phyloP scores from a whole-genome alignment of 2,888 invertebrate genomes.

The Oligia fasciuncula region DNA sequence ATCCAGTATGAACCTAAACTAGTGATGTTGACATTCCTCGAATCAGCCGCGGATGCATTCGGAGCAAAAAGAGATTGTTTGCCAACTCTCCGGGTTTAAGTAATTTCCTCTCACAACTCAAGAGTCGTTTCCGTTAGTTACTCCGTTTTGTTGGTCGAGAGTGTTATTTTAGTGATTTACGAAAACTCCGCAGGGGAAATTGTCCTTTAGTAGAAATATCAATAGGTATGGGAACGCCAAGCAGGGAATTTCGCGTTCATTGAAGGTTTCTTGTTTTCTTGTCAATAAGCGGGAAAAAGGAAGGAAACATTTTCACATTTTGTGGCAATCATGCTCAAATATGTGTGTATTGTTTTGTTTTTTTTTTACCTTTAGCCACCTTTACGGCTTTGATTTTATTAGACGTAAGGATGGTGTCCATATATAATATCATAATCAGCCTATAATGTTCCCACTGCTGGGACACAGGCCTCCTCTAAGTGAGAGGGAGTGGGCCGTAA shows the following conservation, averaged over 20 bases:
- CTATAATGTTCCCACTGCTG: too few species aligned
- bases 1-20: slow-evolving; percentile 36
- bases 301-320: slow-evolving; percentile 53
- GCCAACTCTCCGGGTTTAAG: slow-evolving; percentile 75
- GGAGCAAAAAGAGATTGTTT: slow-evolving; percentile 74
- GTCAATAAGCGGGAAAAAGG: slow-evolving; percentile 47
- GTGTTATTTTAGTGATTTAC: slow-evolving; percentile 69
- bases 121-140: slow-evolving; percentile 75
- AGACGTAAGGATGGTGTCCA: not conserved
- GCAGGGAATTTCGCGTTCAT: slow-evolving; percentile 36
- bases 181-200: slow-evolving; percentile 57
- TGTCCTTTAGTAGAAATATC: slow-evolving; percentile 67
- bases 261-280: slow-evolving; percentile 49
- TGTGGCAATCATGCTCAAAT: slow-evolving; percentile 51
- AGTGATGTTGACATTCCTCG: slow-evolving; percentile 67
- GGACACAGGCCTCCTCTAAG: too few species aligned
- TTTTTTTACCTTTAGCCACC: not conserved
- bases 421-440: not conserved
- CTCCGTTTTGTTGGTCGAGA: slow-evolving; percentile 64
- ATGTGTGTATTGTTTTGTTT: slow-evolving; percentile 32
- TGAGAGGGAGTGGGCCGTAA: too few species aligned
- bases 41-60: slow-evolving; percentile 67
- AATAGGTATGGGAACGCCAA: slow-evolving; percentile 42
- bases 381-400: slow-evolving; percentile 5
- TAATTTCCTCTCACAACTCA: slow-evolving; percentile 78